Conservation (phyloP, 2,113 vertebrate species). For the Suncus etruscus region DNA sequence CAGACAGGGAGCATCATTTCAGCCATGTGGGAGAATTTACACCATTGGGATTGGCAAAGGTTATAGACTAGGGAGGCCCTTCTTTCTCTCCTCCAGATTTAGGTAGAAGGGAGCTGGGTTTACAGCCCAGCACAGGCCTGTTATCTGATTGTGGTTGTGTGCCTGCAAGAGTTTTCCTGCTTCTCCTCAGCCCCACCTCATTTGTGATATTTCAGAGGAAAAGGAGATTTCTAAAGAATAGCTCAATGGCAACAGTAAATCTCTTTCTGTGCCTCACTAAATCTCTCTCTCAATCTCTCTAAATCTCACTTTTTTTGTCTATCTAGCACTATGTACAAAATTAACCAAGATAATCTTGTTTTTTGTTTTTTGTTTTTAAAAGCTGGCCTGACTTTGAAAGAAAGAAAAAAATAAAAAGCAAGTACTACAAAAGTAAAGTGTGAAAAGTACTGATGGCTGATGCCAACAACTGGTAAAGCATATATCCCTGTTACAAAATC, state of each 20-base stretch:
- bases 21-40: not conserved
- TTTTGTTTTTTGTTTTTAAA: not conserved
- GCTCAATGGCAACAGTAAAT: not conserved
- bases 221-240: no score
- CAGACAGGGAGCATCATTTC: not conserved
- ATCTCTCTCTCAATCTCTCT: not conserved
- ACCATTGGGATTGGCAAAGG: no score
- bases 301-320: no score
- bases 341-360: not conserved
- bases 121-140: not conserved
- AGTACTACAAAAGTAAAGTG: no score
- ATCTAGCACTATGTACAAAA: not conserved
- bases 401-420: no score
- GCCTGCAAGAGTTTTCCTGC: not conserved
- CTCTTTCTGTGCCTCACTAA: not conserved
- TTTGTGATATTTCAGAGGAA: not conserved
- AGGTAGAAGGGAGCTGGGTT: not conserved
- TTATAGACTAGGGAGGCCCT: no score
- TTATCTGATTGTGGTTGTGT: not conserved
- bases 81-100: no score
- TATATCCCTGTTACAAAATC: no score
- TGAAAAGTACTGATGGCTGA: no score
- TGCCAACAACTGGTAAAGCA: no score
- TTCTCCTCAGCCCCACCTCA: not conserved
- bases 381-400: not conserved